phyloP scores from a whole-genome alignment of 2,797 vertebrate species.

The Sebastes itinus region DNA sequence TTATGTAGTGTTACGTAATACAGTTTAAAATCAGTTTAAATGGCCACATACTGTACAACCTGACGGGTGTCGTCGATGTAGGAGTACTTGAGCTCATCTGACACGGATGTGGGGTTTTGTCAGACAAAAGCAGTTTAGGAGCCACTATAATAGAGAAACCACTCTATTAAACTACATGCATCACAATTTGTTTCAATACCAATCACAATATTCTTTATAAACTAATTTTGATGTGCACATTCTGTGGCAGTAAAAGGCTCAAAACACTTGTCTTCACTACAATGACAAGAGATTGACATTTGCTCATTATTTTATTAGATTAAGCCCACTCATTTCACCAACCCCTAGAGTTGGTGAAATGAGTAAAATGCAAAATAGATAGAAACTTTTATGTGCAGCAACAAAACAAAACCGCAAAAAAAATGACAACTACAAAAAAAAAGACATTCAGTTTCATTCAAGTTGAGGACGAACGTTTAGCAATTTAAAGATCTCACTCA shows the following conservation, averaged over 20 bases:
- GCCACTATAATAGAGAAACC: not conserved
- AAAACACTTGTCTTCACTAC: not conserved
- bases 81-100: not conserved
- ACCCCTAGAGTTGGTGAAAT: not conserved
- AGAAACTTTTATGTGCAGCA: not conserved
- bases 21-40: not conserved
- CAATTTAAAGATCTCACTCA: slow-evolving; percentile 14
- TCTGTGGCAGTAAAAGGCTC: not conserved
- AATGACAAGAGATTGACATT: not conserved
- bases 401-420: slow-evolving; percentile 21
- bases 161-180: not conserved
- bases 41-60: not conserved
- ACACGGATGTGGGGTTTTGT: not conserved
- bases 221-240: not conserved
- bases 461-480: not conserved
- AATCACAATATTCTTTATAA: not conserved
- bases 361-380: slow-evolving; percentile 1
- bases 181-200: not conserved
- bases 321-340: not conserved
- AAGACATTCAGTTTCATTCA: not conserved
- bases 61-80: not conserved
- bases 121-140: not conserved
- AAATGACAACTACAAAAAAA: not conserved
- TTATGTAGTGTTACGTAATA: not conserved
- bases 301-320: slow-evolving; percentile 2